Evolutionary conservation across 2,113 vertebrate genomes (phyloP), one percentile per base, ranked within the genome.

Genomic region (Ardeotis arabs): DNA sequence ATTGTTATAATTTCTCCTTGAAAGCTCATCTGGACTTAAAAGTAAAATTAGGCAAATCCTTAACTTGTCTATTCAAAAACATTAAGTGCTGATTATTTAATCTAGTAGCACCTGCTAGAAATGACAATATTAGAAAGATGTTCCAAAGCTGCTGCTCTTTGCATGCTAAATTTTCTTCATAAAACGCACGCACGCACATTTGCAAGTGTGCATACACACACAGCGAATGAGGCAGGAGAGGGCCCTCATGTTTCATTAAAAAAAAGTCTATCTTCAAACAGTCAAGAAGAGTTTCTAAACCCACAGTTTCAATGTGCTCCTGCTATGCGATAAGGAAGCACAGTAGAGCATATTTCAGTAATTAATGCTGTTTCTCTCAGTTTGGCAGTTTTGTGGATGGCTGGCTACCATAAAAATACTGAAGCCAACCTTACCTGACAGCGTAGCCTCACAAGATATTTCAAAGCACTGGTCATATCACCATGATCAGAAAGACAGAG

Each of bases 1-100:
- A 1, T 1, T 0, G 6, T 2, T 15, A 10, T 9, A 4, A 6
- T 17, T 50, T 8, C 18, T 29, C 33, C 66, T 49, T 33, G 47
- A 37, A 29, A 67, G 33, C 11, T 87, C 75, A 49, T 6, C 37
- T 10, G 31, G 33, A 31, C 14, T 67, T 41, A 11, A 12, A 23
- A 21, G 1, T 8, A 49, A 45, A 64, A 73, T 24, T n/a, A 83
- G 49, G 35, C 52, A 49, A 22, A 78, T 13, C 37, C 47, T 63
- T 37, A 3, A 33, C 25, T 6, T 66, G 18, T 5, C 67, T 19
- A 8, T 62, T 24, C 60, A 41, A 31, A 64, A 76, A 4, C 27
- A 47, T 15, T 9, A 33, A 22, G 35, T 7, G 47, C 7, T 6
- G 29, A 17, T 75, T 35, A 39, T 52, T 66, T 33, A 8, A 74